phyloP scores from a whole-genome alignment of 2,797 vertebrate species.

The Dromococcyx pavoninus region DNA sequence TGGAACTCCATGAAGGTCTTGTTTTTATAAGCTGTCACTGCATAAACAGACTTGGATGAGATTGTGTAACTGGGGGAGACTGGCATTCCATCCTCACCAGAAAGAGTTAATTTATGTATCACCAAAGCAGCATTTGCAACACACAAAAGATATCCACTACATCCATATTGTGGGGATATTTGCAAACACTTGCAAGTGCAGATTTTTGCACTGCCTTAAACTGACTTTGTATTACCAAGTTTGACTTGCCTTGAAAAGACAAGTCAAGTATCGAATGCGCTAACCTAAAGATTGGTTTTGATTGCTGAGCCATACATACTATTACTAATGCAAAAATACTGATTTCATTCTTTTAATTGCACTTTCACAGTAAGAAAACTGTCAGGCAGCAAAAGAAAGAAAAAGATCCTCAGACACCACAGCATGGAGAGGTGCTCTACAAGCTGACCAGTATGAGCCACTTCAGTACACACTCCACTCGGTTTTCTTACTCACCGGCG shows the following conservation, averaged over 20 bases:
- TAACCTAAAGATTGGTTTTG: neutral
- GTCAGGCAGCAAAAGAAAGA: neutral
- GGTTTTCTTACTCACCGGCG: constrained; percentile 83
- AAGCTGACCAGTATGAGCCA: neutral
- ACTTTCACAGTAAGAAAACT: neutral
- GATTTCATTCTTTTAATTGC: neutral
- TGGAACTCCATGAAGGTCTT: neutral
- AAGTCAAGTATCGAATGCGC: neutral
- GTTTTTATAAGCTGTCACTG: neutral
- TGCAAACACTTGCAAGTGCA: neutral
- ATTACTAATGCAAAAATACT: neutral
- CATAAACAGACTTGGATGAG: neutral
- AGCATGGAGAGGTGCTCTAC: accelerated
- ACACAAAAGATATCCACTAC: neutral
- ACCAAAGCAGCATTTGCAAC: neutral
- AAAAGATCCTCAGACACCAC: neutral
- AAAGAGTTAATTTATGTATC: neutral
- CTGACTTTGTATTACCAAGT: neutral
- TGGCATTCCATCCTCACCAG: neutral
- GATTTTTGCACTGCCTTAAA: neutral
- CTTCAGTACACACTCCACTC: too few species aligned
- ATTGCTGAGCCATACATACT: neutral
- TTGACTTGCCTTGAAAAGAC: neutral
- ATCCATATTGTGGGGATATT: accelerated
- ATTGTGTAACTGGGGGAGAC: neutral